A percentile compares a stretch with the other conserved stretches of the same genome.
phyloP scores from a whole-genome alignment of 2,888 invertebrate genomes.

The Zootermopsis nevadensis region DNA sequence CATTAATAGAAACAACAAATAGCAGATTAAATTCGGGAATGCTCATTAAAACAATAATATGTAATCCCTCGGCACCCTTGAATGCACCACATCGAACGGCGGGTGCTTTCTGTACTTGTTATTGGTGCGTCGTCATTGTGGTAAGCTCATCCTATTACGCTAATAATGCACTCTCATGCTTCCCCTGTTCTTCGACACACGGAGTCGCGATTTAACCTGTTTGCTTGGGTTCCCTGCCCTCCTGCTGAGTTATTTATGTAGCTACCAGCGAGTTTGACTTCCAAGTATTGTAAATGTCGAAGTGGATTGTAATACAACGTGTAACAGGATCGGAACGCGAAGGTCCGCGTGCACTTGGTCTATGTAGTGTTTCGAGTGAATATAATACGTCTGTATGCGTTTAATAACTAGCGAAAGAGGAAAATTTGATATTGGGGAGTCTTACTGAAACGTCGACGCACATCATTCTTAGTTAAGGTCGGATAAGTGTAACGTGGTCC shows the following conservation, averaged over 20 bases:
- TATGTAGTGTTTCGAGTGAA: no score
- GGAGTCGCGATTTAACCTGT: neutral
- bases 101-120: neutral
- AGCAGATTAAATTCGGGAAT: no score
- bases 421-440: no score
- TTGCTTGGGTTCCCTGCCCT: neutral
- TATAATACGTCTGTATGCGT: no score
- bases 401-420: no score
- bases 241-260: conserved; percentile 11
- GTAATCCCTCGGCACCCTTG: no score
- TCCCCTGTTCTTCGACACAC: neutral
- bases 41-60: no score
- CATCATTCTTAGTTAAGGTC: no score
- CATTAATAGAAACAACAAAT: no score
- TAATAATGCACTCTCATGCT: conserved; percentile 1
- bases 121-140: neutral
- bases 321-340: neutral
- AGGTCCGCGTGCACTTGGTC: neutral
- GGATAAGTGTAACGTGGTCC: no score
- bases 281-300: neutral
- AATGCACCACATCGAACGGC: no score
- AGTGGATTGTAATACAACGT: conserved; percentile 3
- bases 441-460: no score
- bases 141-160: neutral
- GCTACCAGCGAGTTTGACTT: neutral